These are phyloP conservation scores for Siniperca knerii DNA, from an alignment of 2,113 vertebrate species.

Conservation along the genomic window DNA sequence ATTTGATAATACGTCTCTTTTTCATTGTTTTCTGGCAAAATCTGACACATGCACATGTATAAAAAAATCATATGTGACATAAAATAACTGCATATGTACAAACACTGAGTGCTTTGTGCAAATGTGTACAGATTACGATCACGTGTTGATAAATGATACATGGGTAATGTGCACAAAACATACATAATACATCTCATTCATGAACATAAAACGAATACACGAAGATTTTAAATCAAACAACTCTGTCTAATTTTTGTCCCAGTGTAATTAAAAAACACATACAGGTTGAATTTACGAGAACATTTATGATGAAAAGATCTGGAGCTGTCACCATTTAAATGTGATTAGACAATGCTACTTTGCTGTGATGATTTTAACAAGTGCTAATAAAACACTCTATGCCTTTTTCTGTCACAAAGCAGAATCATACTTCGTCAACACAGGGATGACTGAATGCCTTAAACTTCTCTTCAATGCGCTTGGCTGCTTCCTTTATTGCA, in stretches of 20 bases:
- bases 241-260: constrained; percentile 57
- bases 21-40: constrained; percentile 80
- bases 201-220: constrained; percentile 66
- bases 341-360: constrained; percentile 37
- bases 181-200: constrained; percentile 75
- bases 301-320: constrained; percentile 40
- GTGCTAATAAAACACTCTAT: constrained; percentile 31
- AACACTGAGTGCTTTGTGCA: constrained; percentile 86
- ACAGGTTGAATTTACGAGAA: constrained; percentile 51
- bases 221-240: constrained; percentile 65
- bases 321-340: constrained; percentile 52
- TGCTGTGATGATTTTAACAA: constrained; percentile 37
- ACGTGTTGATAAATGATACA: constrained; percentile 83
- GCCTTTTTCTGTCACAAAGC: constrained; percentile 23
- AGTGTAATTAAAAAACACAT: constrained; percentile 66
- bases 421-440: constrained; percentile 33
- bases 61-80: constrained; percentile 78
- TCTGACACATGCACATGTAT: constrained; percentile 84
- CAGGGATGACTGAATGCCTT: constrained; percentile 3
- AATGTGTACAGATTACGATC: constrained; percentile 86
- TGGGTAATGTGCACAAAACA: constrained; percentile 82
- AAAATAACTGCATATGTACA: constrained; percentile 85
- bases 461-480: constrained; percentile 10
- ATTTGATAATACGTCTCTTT: constrained; percentile 69
- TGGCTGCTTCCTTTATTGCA: not conserved